A percentile compares a stretch with the other conserved stretches of the same genome.
phyloP scores from a whole-genome alignment of 2,888 invertebrate genomes.

The Ormyrus rosae region DNA sequence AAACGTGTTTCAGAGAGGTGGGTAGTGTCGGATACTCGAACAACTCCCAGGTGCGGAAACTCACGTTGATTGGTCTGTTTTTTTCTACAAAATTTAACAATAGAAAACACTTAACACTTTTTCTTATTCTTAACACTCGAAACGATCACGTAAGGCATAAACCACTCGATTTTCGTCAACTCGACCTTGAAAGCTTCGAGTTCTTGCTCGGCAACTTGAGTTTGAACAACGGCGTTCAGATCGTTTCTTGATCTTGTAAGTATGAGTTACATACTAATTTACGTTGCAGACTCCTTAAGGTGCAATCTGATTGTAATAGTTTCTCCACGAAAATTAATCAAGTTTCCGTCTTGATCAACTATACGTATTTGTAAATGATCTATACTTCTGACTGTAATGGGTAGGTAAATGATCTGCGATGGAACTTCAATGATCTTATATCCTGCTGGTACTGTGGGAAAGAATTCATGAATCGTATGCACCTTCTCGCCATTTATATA shows the following conservation, averaged over 20 bases:
- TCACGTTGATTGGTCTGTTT: too few relatives aligned
- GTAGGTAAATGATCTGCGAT: slow-evolving; percentile 58
- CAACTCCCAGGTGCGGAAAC: too few relatives aligned
- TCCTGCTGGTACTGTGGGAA: slow-evolving; percentile 68
- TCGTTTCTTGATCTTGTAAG: slow-evolving; percentile 38
- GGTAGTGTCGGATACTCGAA: too few relatives aligned
- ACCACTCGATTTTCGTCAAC: neutral
- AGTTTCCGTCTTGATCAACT: slow-evolving; percentile 57
- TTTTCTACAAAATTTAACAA: too few relatives aligned
- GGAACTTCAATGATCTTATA: slow-evolving; percentile 67
- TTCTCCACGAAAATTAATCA: slow-evolving; percentile 59
- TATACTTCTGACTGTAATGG: slow-evolving; percentile 54
- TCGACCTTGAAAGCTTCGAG: neutral
- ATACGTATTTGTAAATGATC: slow-evolving; percentile 57
- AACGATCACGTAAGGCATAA: slow-evolving; percentile 6
- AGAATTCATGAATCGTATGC: slow-evolving; percentile 53
- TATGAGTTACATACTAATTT: slow-evolving; percentile 20
- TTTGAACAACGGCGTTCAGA: slow-evolving; percentile 33
- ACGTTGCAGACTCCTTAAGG: neutral
- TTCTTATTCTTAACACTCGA: too few relatives aligned
- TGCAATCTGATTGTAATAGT: slow-evolving; percentile 58
- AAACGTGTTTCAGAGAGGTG: too few relatives aligned
- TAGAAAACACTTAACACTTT: too few relatives aligned
- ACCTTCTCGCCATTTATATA: too few relatives aligned
- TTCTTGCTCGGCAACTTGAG: neutral